Percentiles rank a stretch among this genome's conserved stretches.
phyloP scores from a whole-genome alignment of 1,140 invertebrate genomes.

The Sipha flava region DNA sequence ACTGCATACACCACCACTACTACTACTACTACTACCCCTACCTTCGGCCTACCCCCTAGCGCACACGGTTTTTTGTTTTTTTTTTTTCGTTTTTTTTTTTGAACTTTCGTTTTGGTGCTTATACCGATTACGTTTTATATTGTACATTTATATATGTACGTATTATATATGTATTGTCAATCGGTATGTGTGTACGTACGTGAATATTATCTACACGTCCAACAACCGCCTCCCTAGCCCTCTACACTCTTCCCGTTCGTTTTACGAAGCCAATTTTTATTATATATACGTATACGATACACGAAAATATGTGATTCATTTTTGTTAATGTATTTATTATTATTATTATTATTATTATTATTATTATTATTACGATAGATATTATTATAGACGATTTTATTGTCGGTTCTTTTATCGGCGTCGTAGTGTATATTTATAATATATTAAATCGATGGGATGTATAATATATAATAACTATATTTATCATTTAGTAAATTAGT shows the following conservation, averaged over 20 bases:
- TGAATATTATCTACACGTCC: background rate
- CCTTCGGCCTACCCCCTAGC: background rate
- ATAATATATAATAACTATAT: background rate
- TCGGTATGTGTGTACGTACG: background rate
- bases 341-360: background rate
- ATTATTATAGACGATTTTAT: background rate
- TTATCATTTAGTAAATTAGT: background rate
- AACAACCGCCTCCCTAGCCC: background rate
- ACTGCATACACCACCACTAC: too few species aligned
- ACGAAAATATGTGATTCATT: constrained; percentile 31
- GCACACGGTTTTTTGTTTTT: background rate
- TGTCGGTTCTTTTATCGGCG: background rate
- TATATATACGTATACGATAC: background rate
- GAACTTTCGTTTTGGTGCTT: background rate
- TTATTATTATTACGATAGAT: background rate
- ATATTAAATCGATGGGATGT: background rate
- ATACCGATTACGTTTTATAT: background rate
- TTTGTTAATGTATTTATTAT: constrained; percentile 28
- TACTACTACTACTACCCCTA: too few species aligned
- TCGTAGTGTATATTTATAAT: background rate
- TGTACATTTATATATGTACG: background rate
- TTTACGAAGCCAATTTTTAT: background rate
- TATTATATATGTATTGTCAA: background rate
- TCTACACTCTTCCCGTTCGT: background rate
- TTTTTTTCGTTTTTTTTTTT: too few species aligned